Evolutionary conservation across 2,113 vertebrate species (phyloP), one percentile per base, ranked within the genome.

Genomic region (Oenanthe melanoleuca): DNA sequence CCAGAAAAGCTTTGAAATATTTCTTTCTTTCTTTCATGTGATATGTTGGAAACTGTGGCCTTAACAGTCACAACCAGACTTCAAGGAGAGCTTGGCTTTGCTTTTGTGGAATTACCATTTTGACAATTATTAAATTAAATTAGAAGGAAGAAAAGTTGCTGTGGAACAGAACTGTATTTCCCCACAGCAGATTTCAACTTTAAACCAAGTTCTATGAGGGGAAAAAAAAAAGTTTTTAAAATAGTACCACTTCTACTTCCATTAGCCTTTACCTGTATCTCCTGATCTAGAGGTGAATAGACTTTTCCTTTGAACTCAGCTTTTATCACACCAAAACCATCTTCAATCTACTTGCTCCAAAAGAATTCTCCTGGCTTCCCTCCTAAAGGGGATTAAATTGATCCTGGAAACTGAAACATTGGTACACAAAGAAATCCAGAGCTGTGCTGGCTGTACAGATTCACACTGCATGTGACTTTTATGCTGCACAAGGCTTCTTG

Each of bases 381-480:
- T 65, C 28, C 40, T 40, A 22, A 89, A 42, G 25, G 38, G 81
- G 21, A 22, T 33, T 2, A 49, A 45, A 88, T 26, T 0, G 0
- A 66, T 63, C 56, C 29, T 71, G 20, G 38, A 45, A 84, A 78
- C 17, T 40, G 28, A 52, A 52, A 49, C 34, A 7, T 45, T 49
- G 29, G 28, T 12, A 64, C 56, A 59, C 1, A 5, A 88, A 75
- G 17, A 81, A 87, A 85, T 17, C n/a, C 0, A 0, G 47, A 60
- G 57, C 6, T 75, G 61, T 56, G 24, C 71, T 69, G 33, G 40
- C 53, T 67, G 1, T 25, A 69, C 16, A 71, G 34, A 31, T 56
- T 64, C 47, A 34, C 0, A 1, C 2, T n/a, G 44, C 26, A 63
- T 2, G 1, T 66, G 37, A 74, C 45, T 87, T 64, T 9, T 3